Conservation (phyloP, 1,140 invertebrate genomes). For the Thereuonema tuberculata region DNA sequence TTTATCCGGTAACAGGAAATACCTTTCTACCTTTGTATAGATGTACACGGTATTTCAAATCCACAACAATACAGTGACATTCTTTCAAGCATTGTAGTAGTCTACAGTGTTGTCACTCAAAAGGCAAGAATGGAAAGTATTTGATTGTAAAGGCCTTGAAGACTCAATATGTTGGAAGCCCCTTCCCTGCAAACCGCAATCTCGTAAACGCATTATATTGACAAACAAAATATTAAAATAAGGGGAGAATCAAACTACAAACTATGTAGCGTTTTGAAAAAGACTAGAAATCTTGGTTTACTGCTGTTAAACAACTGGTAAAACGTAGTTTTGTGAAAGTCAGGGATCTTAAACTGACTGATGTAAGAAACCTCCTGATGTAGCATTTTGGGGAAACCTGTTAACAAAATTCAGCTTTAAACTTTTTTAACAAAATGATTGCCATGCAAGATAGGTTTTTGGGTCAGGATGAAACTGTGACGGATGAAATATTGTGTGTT, state of each 20-base stretch:
- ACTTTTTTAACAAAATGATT: background rate
- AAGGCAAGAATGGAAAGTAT: background rate
- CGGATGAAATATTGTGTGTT: background rate
- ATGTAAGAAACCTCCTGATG: background rate
- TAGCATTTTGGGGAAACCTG: background rate
- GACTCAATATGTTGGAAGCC: background rate
- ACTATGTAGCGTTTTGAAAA: background rate
- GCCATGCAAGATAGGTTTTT: no score
- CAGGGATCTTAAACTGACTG: no score
- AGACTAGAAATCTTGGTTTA: background rate
- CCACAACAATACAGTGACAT: background rate
- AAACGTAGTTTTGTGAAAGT: no score
- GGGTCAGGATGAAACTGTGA: no score
- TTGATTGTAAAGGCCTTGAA: background rate
- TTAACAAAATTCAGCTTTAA: background rate
- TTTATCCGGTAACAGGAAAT: background rate
- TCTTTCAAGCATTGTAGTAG: no score
- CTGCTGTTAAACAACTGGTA: background rate
- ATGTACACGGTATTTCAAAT: background rate
- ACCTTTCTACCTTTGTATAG: background rate
- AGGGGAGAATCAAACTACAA: background rate
- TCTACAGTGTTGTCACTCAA: background rate
- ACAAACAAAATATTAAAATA: background rate
- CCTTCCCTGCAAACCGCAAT: background rate
- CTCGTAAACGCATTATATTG: background rate